Evolutionary conservation across 2,888 invertebrate genomes (phyloP).

Genomic region (Xylocampa areola): DNA sequence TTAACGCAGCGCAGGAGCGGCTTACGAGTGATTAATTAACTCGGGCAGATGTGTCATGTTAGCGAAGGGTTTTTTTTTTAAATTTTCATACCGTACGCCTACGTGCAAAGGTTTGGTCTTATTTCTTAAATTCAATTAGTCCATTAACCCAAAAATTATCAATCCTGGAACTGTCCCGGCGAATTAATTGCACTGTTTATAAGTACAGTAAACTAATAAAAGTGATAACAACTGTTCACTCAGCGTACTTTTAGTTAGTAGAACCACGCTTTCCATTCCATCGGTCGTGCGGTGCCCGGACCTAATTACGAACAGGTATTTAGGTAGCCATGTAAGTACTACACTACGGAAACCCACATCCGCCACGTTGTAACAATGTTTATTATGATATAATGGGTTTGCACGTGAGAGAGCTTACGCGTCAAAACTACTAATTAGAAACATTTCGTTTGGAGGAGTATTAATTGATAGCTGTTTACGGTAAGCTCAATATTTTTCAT

Average conservation of each 20-base stretch:
- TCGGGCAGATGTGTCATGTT: no score
- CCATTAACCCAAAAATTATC: no score
- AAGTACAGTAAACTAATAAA: neutral
- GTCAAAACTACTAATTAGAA: conserved; percentile 38
- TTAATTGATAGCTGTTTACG: conserved; percentile 16
- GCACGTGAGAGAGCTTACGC: conserved; percentile 41
- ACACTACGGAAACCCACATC: conserved; percentile 56
- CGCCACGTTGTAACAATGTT: conserved; percentile 51
- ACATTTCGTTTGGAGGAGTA: conserved; percentile 25
- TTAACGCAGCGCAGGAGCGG: no score
- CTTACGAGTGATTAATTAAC: no score
- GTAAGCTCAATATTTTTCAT: conserved; percentile 8
- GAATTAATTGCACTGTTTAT: no score
- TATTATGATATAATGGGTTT: conserved; percentile 52
- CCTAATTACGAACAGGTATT: conserved; percentile 59
- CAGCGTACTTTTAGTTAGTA: conserved; percentile 23
- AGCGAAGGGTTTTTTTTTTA: no score
- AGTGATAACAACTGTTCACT: conserved; percentile 8
- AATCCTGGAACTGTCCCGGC: no score
- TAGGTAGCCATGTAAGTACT: conserved; percentile 52
- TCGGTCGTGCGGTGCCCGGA: conserved; percentile 30
- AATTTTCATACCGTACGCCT: no score
- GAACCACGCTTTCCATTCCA: conserved; percentile 47
- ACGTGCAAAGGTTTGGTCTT: no score
- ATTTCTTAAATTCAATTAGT: no score